phyloP scores from a whole-genome alignment of 2,797 vertebrate species.

The Spheniscus humboldti region DNA sequence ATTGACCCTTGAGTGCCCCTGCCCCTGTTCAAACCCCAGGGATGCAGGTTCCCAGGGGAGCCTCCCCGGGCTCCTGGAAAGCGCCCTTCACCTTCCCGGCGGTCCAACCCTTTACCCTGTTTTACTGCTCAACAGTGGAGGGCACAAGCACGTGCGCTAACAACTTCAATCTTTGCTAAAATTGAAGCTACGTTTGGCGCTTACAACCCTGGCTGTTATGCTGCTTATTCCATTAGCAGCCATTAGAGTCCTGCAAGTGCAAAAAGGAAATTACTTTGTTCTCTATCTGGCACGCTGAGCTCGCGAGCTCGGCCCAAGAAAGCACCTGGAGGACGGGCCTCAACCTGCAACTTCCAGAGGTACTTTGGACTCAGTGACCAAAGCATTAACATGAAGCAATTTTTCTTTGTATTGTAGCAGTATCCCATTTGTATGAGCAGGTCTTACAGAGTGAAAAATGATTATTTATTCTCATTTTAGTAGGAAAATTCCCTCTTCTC shows the following conservation, averaged over 20 bases:
- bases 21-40: neutral
- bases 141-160: neutral
- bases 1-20: neutral
- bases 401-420: neutral
- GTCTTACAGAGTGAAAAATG: conserved; percentile 10
- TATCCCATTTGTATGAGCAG: neutral
- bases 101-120: neutral
- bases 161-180: neutral
- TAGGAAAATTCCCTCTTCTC: conserved; percentile 33
- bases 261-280: neutral
- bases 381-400: neutral
- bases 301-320: neutral
- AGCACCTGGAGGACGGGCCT: neutral
- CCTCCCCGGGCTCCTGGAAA: neutral
- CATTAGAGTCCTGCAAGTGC: neutral
- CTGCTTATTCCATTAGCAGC: neutral
- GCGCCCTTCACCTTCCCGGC: rapidly evolving
- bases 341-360: neutral
- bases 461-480: conserved; percentile 36
- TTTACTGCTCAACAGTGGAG: neutral
- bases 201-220: rapidly evolving
- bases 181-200: neutral
- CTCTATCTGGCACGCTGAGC: neutral
- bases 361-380: neutral
- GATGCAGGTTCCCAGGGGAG: neutral